Conservation (phyloP, 2,888 invertebrate genomes). For the Cheilosia scutellata region DNA sequence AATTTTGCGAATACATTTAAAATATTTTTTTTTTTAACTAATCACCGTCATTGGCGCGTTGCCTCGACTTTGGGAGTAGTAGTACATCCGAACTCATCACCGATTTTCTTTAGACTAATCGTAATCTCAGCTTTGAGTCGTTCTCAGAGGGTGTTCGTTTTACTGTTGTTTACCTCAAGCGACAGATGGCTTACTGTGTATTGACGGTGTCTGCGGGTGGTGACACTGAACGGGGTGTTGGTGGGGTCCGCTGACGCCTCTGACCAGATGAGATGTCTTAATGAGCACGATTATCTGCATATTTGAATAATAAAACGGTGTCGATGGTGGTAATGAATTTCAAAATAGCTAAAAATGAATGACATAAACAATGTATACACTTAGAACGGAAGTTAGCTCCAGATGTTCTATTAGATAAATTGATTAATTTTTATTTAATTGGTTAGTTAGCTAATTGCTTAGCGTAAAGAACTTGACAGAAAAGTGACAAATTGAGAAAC, state of each 20-base stretch:
- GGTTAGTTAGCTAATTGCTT: background rate
- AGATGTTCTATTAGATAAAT: background rate
- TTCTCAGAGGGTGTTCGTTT: constrained; percentile 1
- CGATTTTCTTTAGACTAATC: constrained; percentile 68
- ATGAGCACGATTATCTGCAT: constrained; percentile 6
- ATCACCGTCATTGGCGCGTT: constrained; percentile 67
- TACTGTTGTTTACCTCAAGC: constrained; percentile 1
- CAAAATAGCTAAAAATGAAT: background rate
- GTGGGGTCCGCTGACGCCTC: background rate
- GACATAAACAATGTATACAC: background rate
- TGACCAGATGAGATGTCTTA: constrained; percentile 53
- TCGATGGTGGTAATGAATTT: constrained; percentile 36
- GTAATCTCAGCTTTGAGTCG: background rate
- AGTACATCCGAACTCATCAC: constrained; percentile 73
- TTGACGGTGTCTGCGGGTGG: constrained; percentile 7
- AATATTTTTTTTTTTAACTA: constrained; percentile 19
- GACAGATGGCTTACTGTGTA: constrained; percentile 22
- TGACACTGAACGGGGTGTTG: background rate
- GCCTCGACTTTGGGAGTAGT: constrained; percentile 46
- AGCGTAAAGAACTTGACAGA: background rate
- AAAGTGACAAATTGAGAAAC: background rate
- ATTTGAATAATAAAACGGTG: constrained; percentile 57
- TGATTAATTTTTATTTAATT: background rate
- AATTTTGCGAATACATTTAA: background rate
- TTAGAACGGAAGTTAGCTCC: background rate